These are phyloP conservation scores for Erpobdella octoculata DNA, from an alignment of 2,888 invertebrate species.

Conservation along the genomic window DNA sequence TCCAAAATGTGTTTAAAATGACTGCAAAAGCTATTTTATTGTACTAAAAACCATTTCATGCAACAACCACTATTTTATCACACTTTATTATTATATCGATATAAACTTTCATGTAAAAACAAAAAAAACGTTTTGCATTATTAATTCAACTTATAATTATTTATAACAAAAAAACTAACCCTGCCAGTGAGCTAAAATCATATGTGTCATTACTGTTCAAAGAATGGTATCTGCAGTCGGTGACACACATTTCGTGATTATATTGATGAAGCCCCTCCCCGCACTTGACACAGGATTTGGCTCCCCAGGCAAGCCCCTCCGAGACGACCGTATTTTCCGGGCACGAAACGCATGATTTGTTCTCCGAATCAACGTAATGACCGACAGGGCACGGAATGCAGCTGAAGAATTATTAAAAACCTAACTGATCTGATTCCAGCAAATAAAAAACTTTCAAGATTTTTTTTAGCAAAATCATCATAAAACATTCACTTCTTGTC, in stretches of 20 bases:
- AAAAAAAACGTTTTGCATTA: background rate
- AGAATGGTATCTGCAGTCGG: slow-evolving; percentile 50
- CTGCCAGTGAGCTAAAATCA: slow-evolving; percentile 47
- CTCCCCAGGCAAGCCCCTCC: slow-evolving; percentile 33
- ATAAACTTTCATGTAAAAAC: background rate
- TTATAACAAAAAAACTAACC: slow-evolving; percentile 40
- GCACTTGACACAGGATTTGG: slow-evolving; percentile 54
- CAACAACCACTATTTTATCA: background rate
- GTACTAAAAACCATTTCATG: background rate
- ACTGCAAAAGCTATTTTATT: no score
- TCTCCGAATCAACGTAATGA: slow-evolving; percentile 53
- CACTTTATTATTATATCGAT: background rate
- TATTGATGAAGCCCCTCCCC: slow-evolving; percentile 53
- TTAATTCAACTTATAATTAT: background rate
- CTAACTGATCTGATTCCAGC: no score
- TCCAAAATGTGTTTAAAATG: no score
- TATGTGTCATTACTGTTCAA: slow-evolving; percentile 40
- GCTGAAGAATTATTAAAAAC: slow-evolving; percentile 42
- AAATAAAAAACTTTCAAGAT: no score
- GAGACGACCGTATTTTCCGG: slow-evolving; percentile 49
- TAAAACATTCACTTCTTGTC: no score
- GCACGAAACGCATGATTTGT: slow-evolving; percentile 54
- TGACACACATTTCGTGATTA: slow-evolving; percentile 52
- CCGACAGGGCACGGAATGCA: slow-evolving; percentile 58
- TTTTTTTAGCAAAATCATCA: no score